Conservation (phyloP, 2,888 invertebrate genomes). For the Parnassius smintheus region DNA sequence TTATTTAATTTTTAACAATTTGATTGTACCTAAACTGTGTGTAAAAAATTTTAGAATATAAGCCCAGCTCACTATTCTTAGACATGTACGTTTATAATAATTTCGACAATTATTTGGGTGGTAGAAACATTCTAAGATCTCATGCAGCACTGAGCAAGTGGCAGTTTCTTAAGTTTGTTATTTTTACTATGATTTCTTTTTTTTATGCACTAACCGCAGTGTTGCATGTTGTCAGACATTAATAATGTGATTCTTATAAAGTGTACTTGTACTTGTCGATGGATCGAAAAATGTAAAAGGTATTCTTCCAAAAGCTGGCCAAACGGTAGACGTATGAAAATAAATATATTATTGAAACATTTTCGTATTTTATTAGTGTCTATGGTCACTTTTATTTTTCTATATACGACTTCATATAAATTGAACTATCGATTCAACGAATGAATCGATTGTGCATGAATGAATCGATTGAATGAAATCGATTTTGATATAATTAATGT, state of each 20-base stretch:
- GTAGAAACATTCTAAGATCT: slow-evolving; percentile 6
- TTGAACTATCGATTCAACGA: no score
- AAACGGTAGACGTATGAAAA: slow-evolving; percentile 70
- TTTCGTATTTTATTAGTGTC: slow-evolving; percentile 26
- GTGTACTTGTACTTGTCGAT: slow-evolving; percentile 29
- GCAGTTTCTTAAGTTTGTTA: neutral
- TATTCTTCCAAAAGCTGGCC: slow-evolving; percentile 76
- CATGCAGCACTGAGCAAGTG: neutral
- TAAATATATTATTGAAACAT: slow-evolving; percentile 54
- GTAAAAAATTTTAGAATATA: neutral
- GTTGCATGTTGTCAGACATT: slow-evolving; percentile 4
- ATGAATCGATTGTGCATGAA: no score
- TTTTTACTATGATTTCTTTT: neutral
- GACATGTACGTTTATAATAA: slow-evolving; percentile 1
- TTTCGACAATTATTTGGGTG: neutral
- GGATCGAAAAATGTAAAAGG: slow-evolving; percentile 52
- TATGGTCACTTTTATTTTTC: slow-evolving; percentile 10
- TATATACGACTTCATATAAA: slow-evolving; percentile 1
- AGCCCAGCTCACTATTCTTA: slow-evolving; percentile 1
- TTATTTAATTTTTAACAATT: neutral
- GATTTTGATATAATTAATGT: no score
- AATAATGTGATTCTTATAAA: slow-evolving; percentile 22
- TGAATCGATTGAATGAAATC: no score
- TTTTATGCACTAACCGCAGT: neutral
- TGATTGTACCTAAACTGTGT: neutral